Base-by-base conservation (phyloP, 2,113 vertebrate species). In the Xyliphius kryptos region DNA sequence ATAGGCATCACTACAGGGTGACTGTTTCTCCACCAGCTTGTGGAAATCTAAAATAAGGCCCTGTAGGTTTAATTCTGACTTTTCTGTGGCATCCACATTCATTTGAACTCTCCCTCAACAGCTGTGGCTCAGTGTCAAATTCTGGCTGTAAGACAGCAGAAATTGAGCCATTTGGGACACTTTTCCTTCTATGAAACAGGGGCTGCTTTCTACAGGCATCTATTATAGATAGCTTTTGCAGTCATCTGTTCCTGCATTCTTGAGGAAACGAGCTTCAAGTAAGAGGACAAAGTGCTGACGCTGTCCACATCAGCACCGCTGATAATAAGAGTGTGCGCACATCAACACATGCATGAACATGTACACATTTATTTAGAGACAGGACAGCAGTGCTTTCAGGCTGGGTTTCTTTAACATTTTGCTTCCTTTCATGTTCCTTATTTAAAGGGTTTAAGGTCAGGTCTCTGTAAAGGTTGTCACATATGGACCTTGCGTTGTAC, bases 161-260 rank as follows among this genome's bases (percentile, higher is more conserved):
- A 16, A 47, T 40, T 2, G 19, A 72, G 60, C 64, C 77, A 70
- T 76, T 60, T 21, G 63, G 69, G 74, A 74, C 51, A 69, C 76
- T 81, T 70, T 64, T 77, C 26, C 82, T 76, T 77, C 67, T 73
- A 71, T 55, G 56, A 80, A 74, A 80, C 80, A 70, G 71, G 57
- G 41, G 57, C 74, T 38, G 63, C 64, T 70, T 61, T 54, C 63
- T 55, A 69, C 26, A 32, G 26, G 26, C 76, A 82, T 84, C 74
- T 73, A 80, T 84, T 83, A 82, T 79, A 78, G 75, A 85, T 74
- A 69, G 67, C 74, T 78, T 58, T 67, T 46, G 12, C 63, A 68
- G 63, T 81, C 75, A 75, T 77, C 76, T 80, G 76, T 73, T 83
- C 65, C 66, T 67, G 69, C 80, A 66, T 67, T 77, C 70, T 48